Base-by-base conservation (phyloP, 2,797 vertebrate genomes). In the Synanceia verrucosa region DNA sequence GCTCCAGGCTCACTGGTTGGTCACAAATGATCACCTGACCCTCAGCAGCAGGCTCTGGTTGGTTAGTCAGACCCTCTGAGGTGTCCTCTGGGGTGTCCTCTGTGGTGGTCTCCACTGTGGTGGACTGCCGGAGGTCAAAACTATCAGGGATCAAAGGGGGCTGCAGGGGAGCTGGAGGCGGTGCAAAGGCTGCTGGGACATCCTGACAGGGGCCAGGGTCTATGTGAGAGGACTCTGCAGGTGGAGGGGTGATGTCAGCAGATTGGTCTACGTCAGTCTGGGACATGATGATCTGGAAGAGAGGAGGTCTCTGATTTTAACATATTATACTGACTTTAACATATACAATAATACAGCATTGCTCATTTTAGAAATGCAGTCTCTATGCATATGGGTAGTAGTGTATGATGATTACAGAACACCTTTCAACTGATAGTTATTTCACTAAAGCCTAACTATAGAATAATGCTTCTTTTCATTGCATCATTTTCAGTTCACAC, bases 1-100 rank as follows among this genome's bases (percentile, higher is more conserved):
- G 72, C 67, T 99, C 96, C n/a, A 99, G 94, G 83, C 88, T 97
- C 82, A 99, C 95, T 0, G 96, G 92, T 72, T 99, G 97, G 81
- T 85, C 91, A 86, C 96, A 97, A 41, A 95, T 95, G 0, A 76
- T 69, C 84, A 80, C 19, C 46, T 84, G 92, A 87, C 69, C 70
- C 50, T 84, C 87, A 31, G 65, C 4, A 0, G 57, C 34, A 4
- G 48, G 43, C 47, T 86, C 70, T 6, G 66, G 51, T 55, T 76
- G 85, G 62, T 84, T 79, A 4, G 39, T 37, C 1, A 5, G 73
- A 70, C 26, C 60, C 34, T 84, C 82, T 29, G 66, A 55, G 14
- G 59, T 6, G 37, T 65, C 1, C 39, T n/a, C 18, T n/a, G 39
- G n/a, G n/a, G 39, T 10, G 3, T 70, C 78, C 58, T 82, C 80